phyloP scores from a whole-genome alignment of 2,888 invertebrate species.

The Gastracanthus pulcherrimus region DNA sequence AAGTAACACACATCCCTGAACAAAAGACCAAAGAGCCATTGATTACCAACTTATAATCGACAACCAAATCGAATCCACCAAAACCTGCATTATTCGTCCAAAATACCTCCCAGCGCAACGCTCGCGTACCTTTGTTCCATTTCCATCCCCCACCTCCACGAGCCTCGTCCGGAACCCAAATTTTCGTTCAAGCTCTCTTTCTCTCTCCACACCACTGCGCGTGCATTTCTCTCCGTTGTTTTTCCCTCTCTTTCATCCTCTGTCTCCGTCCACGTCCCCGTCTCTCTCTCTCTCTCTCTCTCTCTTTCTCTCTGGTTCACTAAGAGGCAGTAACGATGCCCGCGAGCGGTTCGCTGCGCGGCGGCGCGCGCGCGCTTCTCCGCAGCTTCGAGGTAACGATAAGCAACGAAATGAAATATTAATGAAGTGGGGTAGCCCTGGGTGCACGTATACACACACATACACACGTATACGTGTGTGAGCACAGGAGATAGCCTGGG shows the following conservation, averaged over 20 bases:
- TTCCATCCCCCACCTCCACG: constrained; percentile 21
- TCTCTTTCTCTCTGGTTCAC: constrained; percentile 64
- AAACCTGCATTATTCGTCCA: too few relatives aligned
- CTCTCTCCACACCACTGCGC: neutral
- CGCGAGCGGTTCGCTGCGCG: constrained; percentile 60
- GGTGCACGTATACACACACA: neutral
- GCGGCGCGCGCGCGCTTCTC: constrained; percentile 58
- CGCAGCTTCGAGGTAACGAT: constrained; percentile 72
- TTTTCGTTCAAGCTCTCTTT: neutral
- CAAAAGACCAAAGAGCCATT: too few relatives aligned
- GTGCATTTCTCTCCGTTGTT: neutral
- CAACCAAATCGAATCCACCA: too few relatives aligned
- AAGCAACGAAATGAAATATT: constrained; percentile 78
- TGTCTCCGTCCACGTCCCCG: neutral
- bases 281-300: constrained; percentile 57
- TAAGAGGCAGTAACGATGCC: constrained; percentile 76
- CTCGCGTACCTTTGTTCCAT: too few relatives aligned
- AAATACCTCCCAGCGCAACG: too few relatives aligned
- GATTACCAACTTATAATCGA: too few relatives aligned
- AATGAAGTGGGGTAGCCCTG: constrained; percentile 68
- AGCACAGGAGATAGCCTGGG: too few relatives aligned
- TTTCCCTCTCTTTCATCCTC: neutral
- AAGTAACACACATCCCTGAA: too few relatives aligned
- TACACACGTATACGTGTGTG: too few relatives aligned
- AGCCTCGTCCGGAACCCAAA: constrained; percentile 1